A percentile compares a stretch with the other conserved stretches of the same genome.
phyloP scores from a whole-genome alignment of 2,888 invertebrate species.

The Athalia circularis region DNA sequence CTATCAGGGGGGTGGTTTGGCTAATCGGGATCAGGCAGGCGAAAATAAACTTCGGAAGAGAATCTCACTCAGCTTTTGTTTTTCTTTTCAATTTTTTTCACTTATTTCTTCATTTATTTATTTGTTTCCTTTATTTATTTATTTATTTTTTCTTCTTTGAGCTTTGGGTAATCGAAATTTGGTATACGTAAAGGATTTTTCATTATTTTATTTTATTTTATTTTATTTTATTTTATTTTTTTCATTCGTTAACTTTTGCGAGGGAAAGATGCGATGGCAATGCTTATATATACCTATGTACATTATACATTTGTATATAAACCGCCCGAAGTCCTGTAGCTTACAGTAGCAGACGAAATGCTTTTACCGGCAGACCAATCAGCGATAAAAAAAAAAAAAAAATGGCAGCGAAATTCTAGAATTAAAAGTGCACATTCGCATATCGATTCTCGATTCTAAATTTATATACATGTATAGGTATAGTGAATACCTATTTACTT shows the following conservation, averaged over 20 bases:
- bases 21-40: not conserved
- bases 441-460: conserved; percentile 34
- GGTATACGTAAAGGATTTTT: too few species aligned
- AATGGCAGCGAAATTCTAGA: conserved; percentile 3
- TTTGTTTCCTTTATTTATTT: too few species aligned
- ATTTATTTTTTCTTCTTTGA: too few species aligned
- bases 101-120: too few species aligned
- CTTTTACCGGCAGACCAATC: conserved; percentile 22
- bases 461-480: not conserved
- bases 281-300: not conserved
- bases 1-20: conserved; percentile 1
- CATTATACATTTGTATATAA: not conserved
- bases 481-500: not conserved
- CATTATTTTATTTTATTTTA: too few species aligned
- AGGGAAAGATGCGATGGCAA: too few species aligned
- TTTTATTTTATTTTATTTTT: too few species aligned
- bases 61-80: not conserved
- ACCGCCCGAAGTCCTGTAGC: not conserved
- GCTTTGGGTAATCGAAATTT: too few species aligned
- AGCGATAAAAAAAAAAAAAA: not conserved
- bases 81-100: not conserved
- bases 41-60: not conserved
- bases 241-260: too few species aligned
- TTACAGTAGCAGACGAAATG: not conserved
- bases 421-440: conserved; percentile 24